Percentiles rank a stretch among this genome's conserved stretches.
These are phyloP conservation scores for Araneus ventricosus DNA, from an alignment of 1,140 invertebrate genomes.

Conservation along the genomic window DNA sequence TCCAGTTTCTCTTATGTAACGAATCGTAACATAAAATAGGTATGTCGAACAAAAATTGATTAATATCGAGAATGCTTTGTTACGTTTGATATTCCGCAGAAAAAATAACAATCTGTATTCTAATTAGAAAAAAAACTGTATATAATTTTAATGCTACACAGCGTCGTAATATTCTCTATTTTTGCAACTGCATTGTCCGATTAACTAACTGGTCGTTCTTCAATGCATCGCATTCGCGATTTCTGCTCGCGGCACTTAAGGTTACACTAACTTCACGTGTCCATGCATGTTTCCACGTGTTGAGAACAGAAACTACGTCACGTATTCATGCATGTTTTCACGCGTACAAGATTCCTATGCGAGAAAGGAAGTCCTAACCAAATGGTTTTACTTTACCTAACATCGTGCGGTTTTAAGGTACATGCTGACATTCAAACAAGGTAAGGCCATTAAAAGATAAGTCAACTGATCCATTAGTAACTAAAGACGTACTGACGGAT, in stretches of 20 bases:
- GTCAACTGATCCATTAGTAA: no score
- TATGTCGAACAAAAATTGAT: no score
- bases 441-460: no score
- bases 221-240: slow-evolving; percentile 17
- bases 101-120: neutral
- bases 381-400: neutral
- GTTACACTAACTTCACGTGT: slow-evolving; percentile 54
- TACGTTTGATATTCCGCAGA: neutral
- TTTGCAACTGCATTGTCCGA: slow-evolving; percentile 8
- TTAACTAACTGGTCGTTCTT: neutral
- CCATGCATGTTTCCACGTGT: slow-evolving; percentile 74
- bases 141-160: neutral
- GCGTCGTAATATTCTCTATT: neutral
- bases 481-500: no score
- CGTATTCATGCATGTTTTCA: slow-evolving; percentile 71
- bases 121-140: no score
- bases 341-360: slow-evolving; percentile 45
- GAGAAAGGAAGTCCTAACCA: neutral
- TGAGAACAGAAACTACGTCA: slow-evolving; percentile 41
- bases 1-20: no score
- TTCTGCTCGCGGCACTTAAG: slow-evolving; percentile 22
- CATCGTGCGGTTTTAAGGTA: neutral
- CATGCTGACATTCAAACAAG: neutral
- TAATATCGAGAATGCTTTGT: neutral
- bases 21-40: no score